Base-by-base conservation (phyloP, 2,888 invertebrate species). In the Slavum lentiscoides region DNA sequence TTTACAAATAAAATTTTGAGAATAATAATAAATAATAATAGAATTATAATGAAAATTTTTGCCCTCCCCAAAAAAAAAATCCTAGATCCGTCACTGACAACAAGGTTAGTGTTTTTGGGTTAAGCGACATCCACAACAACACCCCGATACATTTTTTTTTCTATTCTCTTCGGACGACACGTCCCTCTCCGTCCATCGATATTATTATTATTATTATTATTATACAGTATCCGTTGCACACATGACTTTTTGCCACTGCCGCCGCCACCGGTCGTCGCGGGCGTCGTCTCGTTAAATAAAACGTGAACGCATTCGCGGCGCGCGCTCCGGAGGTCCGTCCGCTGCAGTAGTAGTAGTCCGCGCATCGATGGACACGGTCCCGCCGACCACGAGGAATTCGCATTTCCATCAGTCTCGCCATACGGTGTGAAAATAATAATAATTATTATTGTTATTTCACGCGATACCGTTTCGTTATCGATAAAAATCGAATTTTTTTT, bases 271-370 rank as follows among this genome's bases (percentile, higher is more conserved):
- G 69, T 53, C 77, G 55, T 77, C 61, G 23, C 30, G 30, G 30
- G n/a, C n/a, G n/a, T n/a, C n/a, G n/a, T n/a, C n/a, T n/a, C n/a
- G n/a, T 70, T 30, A 9, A 9, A 43, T 43, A 9, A 39, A 62
- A 77, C 62, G 77, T 70, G 77, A 77, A 77, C 53, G 77, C 77
- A 77, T 70, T 77, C 77, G 69, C 23, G 59, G 62, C 39, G 70
- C 55, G 53, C 23, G 69, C 37, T 64, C 55, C 74, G 66, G 59
- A n/a, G 59, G 59, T 17, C 30, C 37, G 70, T 62, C 61, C 21
- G 61, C 62, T 43, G 43, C 7, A 77, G 70, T 77, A 69, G 62
- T 61, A 77, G 70, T 70, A 69, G 62, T 61, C 37, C 77, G 70
- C 61, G 62, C 30, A 30, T 70, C 49, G 13, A n/a, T n/a, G n/a